phyloP scores from a whole-genome alignment of 2,113 vertebrate species.

The Grammomys surdaster region DNA sequence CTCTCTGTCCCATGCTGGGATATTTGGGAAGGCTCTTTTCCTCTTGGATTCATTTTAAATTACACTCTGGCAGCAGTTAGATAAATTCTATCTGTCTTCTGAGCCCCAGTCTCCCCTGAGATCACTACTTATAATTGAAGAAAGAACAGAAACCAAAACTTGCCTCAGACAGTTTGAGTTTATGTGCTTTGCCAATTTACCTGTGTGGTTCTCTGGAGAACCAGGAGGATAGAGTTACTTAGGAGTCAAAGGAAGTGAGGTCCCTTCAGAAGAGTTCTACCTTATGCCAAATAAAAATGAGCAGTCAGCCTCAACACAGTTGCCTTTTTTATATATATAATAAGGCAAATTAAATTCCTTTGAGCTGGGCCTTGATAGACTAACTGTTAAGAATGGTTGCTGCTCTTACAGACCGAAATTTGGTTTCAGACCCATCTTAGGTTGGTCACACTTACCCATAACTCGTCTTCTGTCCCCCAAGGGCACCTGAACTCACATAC shows the following conservation, averaged over 20 bases:
- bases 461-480: not conserved
- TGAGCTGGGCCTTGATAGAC: not conserved
- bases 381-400: not conserved
- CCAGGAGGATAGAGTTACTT: constrained; percentile 68
- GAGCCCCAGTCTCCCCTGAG: constrained; percentile 69
- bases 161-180: constrained; percentile 66
- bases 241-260: constrained; percentile 34
- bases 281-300: constrained; percentile 64
- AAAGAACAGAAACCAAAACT: constrained; percentile 77
- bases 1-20: not conserved
- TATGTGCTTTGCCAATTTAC: constrained; percentile 73
- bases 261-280: constrained; percentile 25
- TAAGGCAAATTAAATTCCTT: constrained; percentile 13
- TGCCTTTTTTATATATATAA: constrained; percentile 50
- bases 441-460: not conserved
- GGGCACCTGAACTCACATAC: not conserved
- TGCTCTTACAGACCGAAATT: not conserved
- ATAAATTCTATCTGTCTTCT: constrained; percentile 81
- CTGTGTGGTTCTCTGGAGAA: constrained; percentile 43
- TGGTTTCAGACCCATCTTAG: not conserved
- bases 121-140: constrained; percentile 76
- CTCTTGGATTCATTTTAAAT: constrained; percentile 81
- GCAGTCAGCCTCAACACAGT: constrained; percentile 10
- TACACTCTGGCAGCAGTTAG: constrained; percentile 78
- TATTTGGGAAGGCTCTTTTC: constrained; percentile 73